phyloP scores from a whole-genome alignment of 2,113 vertebrate species.

The Catagonus wagneri region DNA sequence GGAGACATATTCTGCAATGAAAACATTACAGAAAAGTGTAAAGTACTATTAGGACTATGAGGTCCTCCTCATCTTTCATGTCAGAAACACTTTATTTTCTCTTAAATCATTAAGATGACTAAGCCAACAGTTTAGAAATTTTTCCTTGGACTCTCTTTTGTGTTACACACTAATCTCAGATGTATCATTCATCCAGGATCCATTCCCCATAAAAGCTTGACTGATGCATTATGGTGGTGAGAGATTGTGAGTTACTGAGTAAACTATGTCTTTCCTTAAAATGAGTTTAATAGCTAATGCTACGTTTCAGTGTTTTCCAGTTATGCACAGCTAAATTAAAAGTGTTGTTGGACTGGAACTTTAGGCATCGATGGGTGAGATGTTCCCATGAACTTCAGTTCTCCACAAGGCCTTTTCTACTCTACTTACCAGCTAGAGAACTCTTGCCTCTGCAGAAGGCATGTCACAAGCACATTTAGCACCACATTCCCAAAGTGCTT shows the following conservation, averaged over 20 bases:
- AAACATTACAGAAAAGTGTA: neutral
- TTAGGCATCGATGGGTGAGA: neutral
- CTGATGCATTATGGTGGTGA: neutral
- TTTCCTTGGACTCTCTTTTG: neutral
- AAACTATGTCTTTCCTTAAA: neutral
- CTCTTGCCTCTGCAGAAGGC: neutral
- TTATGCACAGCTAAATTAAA: neutral
- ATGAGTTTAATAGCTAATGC: neutral
- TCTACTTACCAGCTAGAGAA: rapidly evolving
- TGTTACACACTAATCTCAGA: neutral
- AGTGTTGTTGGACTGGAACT: neutral
- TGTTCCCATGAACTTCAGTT: neutral
- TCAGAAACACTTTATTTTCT: neutral
- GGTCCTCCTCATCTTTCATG: neutral
- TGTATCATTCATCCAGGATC: neutral
- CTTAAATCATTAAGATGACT: neutral
- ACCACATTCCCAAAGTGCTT: neutral
- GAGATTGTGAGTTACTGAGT: neutral
- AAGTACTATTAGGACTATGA: neutral
- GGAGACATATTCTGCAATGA: neutral
- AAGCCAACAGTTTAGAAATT: neutral
- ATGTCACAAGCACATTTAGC: neutral
- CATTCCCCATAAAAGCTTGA: neutral
- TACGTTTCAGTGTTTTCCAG: neutral
- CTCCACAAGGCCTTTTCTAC: neutral